Evolutionary conservation across 2,888 invertebrate genomes (phyloP), one percentile per base, ranked within the genome.

Genomic region (Stenichneumon culpator): DNA sequence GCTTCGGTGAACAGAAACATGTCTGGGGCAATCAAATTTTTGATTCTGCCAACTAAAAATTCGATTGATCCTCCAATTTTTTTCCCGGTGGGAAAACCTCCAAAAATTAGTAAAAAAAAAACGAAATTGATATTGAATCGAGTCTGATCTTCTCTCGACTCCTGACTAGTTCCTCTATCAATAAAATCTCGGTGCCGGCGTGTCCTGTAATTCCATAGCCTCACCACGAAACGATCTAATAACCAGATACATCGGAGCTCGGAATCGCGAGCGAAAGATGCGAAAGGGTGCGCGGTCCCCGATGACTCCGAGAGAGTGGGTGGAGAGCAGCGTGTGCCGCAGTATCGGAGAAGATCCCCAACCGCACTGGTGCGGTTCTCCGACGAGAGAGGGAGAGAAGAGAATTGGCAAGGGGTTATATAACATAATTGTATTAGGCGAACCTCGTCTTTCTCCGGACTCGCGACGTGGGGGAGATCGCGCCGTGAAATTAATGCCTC

Each of bases 361-460:
- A 52, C 78, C 83, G 79, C 86, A 82, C 78, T 79, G 44, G 82
- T 28, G 74, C 74, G 69, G 14, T 16, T 16, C 44, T 81, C 81
- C 82, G 84, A 47, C 73, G 65, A 75, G 67, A 70, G 77, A 69
- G 63, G 65, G 77, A 78, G 86, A 82, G 88, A 88, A 83, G 83
- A 87, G 89, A 89, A 89, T 90, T 89, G 90, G 90, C 92, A 92
- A 91, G 92, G 93, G 93, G 93, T 93, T 92, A 92, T 92, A 92
- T 90, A 91, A 92, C 91, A 93, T 93, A 93, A 93, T 93, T 93
- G 93, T 93, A 93, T 93, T 93, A 93, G 92, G 91, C 90, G 90
- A 79, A 78, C 74, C 69, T 72, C 54, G 74, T 78, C 77, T 80
- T 75, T 73, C 78, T 78, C 70, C 67, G 69, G 85, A 85, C 86